These are phyloP conservation scores for Threskiornis aethiopicus DNA, from an alignment of 2,797 vertebrate species.

Conservation along the genomic window DNA sequence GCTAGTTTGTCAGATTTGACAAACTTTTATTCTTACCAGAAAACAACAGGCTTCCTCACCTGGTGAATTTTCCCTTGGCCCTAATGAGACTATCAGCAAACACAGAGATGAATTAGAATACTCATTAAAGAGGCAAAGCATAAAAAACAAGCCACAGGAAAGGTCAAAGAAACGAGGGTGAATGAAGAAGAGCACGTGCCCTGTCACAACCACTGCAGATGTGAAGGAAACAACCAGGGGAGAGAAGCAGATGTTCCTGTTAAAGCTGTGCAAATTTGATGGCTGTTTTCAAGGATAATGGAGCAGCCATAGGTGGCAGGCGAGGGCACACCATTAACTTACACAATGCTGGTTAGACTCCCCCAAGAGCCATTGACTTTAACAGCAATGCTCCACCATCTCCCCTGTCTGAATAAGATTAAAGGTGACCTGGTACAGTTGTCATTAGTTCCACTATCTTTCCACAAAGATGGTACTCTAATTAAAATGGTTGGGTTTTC, in stretches of 20 bases:
- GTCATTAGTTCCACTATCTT: neutral
- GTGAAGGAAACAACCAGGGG: neutral
- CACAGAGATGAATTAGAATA: neutral
- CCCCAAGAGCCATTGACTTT: constrained; percentile 29
- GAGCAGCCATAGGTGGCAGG: neutral
- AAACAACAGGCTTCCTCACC: constrained; percentile 32
- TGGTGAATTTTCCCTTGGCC: neutral
- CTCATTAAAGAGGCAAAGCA: constrained; percentile 45
- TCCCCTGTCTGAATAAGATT: neutral
- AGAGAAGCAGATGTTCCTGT: constrained; percentile 24
- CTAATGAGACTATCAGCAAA: constrained; percentile 24
- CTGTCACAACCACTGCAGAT: neutral
- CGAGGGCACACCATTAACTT: neutral
- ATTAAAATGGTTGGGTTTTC: neutral
- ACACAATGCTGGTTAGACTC: neutral
- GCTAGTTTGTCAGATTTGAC: constrained; percentile 14
- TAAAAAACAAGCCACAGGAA: constrained; percentile 44
- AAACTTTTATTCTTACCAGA: neutral
- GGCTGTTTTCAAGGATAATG: constrained; percentile 21
- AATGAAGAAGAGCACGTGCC: neutral
- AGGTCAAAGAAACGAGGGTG: constrained; percentile 2
- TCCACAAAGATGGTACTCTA: neutral
- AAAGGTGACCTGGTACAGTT: constrained; percentile 13
- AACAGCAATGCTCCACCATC: neutral
- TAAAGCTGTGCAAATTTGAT: neutral